Base-by-base conservation (phyloP, 2,797 vertebrate genomes). In the Chrysocyon brachyurus region DNA sequence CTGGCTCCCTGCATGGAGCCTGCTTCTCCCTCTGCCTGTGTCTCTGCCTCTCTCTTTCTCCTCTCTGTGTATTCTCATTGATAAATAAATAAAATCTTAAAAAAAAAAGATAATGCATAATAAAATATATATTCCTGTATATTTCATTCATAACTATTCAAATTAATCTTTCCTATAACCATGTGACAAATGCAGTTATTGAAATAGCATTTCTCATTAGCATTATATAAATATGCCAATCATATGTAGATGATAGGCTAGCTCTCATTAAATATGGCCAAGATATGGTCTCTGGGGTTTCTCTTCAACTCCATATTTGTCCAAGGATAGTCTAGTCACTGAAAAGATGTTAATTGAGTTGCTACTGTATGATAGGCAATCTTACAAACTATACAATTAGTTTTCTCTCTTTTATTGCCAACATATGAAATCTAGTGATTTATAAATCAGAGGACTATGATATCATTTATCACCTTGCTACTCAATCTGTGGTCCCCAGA, bases 181-280 rank as follows among this genome's bases (percentile, higher is more conserved):
- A 72, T n/a, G 70, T 90, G 31, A 89, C 40, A 73, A 96, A 93
- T 68, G 26, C 15, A 11, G 11, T 79, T 89, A 87, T 79, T 87
- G 59, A 95, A 95, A 89, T 73, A 81, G 26, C 19, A 63, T 68
- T 94, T 81, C 24, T 96, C n/a, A 36, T 87, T 79, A 68, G 12
- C 31, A 66, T 89, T 54, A 84, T 10, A 81, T 86, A 95, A 90
- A 4, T 52, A 6, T 5, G 87, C 15, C 12, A 54, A 85, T 3
- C 31, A 54, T 86, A 64, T 40, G 33, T 66, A 46, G 4, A 40
- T 72, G 49, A 77, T 40, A 84, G 10, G 10, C 26, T 78, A 68
- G 1, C 46, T 88, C 22, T 89, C 31, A 54, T 63, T 96, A 70
- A 85, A 90, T 78, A 61, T 36, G 24, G 33, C 56, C 61, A n/a